Conservation (phyloP, 2,888 invertebrate species). For the Meghimatium bilineatum region DNA sequence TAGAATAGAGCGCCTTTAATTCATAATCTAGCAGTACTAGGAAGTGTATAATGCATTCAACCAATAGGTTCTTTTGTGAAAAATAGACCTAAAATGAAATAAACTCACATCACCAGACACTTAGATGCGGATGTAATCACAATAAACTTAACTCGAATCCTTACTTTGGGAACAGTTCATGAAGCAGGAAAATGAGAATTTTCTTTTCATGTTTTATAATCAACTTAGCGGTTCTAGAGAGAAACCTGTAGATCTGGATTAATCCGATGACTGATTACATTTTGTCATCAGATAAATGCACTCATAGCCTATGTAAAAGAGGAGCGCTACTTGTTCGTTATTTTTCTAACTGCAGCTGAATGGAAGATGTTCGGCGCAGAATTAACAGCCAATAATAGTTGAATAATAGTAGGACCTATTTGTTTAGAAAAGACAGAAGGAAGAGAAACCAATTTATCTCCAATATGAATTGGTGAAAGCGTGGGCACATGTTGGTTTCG, state of each 20-base stretch:
- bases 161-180: neutral
- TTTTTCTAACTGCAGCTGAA: too few species aligned
- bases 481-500: too few species aligned
- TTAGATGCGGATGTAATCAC: neutral
- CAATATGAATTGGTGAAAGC: too few species aligned
- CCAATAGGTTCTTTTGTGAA: neutral
- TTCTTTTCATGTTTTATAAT: neutral
- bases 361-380: too few species aligned
- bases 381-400: too few species aligned
- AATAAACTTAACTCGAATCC: neutral
- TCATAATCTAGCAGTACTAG: neutral
- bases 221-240: neutral
- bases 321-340: too few species aligned
- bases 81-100: neutral
- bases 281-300: constrained; percentile 8
- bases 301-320: neutral
- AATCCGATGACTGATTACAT: neutral
- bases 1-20: neutral
- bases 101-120: neutral
- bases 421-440: too few species aligned
- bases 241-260: neutral
- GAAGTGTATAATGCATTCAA: neutral
- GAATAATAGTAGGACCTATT: too few species aligned
- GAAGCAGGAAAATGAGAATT: neutral
- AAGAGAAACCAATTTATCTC: too few species aligned